These are phyloP conservation scores for Perccottus glenii DNA, from an alignment of 2,113 vertebrate genomes.

Conservation along the genomic window DNA sequence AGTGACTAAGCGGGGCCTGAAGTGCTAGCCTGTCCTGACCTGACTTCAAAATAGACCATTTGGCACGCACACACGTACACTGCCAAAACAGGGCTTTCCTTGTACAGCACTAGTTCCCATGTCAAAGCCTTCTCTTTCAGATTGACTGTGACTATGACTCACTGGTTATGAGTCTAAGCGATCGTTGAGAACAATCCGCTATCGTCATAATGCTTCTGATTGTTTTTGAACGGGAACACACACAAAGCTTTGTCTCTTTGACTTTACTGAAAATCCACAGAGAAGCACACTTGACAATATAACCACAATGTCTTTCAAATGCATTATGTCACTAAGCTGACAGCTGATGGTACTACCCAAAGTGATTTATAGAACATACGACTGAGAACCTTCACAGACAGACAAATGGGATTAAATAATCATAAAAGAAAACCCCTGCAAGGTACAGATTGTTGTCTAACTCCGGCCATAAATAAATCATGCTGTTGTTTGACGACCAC, in stretches of 20 bases:
- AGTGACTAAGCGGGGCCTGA: constrained; percentile 62
- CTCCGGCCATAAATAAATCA: constrained; percentile 53
- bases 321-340: constrained; percentile 12
- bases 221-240: constrained; percentile 39
- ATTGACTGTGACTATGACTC: constrained; percentile 56
- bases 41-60: constrained; percentile 71
- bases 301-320: constrained; percentile 25
- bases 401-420: constrained; percentile 46
- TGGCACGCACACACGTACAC: constrained; percentile 56
- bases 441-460: constrained; percentile 34
- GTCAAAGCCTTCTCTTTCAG: constrained; percentile 48
- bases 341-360: constrained; percentile 36
- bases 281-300: constrained; percentile 7
- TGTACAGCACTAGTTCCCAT: constrained; percentile 63
- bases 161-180: constrained; percentile 37
- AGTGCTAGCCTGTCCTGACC: constrained; percentile 70
- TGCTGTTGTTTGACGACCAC: constrained; percentile 49
- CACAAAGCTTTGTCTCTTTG: constrained; percentile 14
- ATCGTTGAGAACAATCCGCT: constrained; percentile 29
- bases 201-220: constrained; percentile 35
- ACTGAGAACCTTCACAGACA: not conserved
- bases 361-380: constrained; percentile 29
- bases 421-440: constrained; percentile 18
- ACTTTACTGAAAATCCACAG: not conserved
- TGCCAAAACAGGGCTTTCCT: constrained; percentile 65